Conservation (phyloP, 1,140 invertebrate species). For the Scaptomyza pallida region DNA sequence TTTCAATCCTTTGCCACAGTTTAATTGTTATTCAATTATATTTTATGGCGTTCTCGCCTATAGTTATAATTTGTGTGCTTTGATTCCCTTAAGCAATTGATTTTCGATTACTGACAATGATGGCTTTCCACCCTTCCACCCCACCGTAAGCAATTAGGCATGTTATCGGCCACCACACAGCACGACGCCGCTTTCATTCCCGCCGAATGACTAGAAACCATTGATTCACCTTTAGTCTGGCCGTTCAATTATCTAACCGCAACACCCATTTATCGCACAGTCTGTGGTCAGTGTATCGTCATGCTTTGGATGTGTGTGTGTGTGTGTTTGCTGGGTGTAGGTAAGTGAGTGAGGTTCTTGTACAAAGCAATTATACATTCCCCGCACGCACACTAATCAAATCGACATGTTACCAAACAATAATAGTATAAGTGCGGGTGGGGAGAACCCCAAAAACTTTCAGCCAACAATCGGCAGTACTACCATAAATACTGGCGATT, state of each 20-base stretch:
- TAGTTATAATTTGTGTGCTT: neutral
- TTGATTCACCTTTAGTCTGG: slow-evolving; percentile 25
- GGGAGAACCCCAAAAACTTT: neutral
- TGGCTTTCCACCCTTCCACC: too few relatives aligned
- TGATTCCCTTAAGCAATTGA: slow-evolving; percentile 1
- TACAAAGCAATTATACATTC: slow-evolving; percentile 54
- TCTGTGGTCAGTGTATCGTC: neutral
- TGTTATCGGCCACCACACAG: neutral
- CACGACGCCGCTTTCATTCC: neutral
- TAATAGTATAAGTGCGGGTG: slow-evolving; percentile 8
- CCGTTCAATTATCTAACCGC: slow-evolving; percentile 27
- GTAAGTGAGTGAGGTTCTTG: neutral
- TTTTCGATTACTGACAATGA: neutral
- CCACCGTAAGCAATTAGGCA: slow-evolving; percentile 8
- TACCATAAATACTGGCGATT: slow-evolving; percentile 58
- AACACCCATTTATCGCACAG: slow-evolving; percentile 28
- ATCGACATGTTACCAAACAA: slow-evolving; percentile 64
- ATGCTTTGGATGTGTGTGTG: neutral
- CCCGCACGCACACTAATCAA: slow-evolving; percentile 62
- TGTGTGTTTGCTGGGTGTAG: neutral
- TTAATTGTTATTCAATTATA: neutral
- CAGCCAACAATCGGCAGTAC: slow-evolving; percentile 40
- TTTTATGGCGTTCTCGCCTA: too few relatives aligned
- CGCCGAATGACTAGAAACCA: slow-evolving; percentile 1
- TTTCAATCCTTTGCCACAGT: too few relatives aligned